phyloP scores from a whole-genome alignment of 1,140 invertebrate genomes.

The Sarcophaga peregrina region DNA sequence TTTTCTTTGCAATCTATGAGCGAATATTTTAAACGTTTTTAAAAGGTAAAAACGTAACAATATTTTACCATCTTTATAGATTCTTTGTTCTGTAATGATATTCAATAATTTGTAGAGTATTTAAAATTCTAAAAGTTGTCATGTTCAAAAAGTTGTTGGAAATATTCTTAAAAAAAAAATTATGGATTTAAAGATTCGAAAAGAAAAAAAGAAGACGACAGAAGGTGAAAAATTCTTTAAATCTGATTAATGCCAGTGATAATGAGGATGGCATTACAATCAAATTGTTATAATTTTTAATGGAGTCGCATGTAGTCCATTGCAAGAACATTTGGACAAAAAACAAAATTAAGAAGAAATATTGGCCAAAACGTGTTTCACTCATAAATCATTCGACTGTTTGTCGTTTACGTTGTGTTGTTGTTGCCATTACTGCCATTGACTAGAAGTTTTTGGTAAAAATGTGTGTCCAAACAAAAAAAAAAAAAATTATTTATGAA shows the following conservation, averaged over 20 bases:
- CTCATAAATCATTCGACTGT: background rate
- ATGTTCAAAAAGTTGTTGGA: no score
- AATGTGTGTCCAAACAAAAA: background rate
- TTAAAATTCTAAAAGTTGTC: no score
- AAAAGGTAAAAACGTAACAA: no score
- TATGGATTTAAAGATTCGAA: background rate
- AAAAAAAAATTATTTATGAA: background rate
- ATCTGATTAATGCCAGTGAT: slow-evolving; percentile 34
- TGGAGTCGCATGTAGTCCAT: background rate
- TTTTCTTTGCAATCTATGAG: no score
- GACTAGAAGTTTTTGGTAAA: no score
- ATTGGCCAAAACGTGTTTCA: background rate
- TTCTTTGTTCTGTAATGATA: no score
- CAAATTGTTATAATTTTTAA: slow-evolving; percentile 36
- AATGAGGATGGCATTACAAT: slow-evolving; percentile 15
- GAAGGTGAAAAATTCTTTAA: background rate
- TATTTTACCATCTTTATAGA: no score
- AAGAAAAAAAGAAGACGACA: background rate
- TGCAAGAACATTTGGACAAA: background rate
- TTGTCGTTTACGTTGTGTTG: background rate
- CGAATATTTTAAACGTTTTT: no score
- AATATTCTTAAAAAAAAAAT: background rate
- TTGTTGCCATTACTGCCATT: background rate
- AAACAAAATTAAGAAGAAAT: background rate
- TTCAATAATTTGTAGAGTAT: no score